Percentiles rank a stretch among this genome's conserved stretches.
Evolutionary conservation across 2,113 vertebrate species (phyloP).

Genomic region (Centropristis striata): DNA sequence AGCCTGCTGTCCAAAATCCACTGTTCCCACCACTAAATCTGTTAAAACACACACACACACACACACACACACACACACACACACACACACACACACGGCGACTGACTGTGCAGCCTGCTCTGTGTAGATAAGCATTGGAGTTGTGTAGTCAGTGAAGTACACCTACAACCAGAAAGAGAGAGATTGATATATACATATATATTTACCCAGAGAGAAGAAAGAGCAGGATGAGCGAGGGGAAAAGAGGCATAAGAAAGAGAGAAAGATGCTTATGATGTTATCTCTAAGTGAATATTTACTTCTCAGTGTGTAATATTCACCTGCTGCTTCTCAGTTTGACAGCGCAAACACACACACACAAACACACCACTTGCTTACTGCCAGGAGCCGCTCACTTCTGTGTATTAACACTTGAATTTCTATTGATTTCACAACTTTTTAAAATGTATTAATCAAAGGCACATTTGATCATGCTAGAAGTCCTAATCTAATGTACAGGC

Average conservation of each 20-base stretch:
- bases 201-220: slow-evolving; percentile 62
- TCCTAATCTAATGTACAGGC: slow-evolving; percentile 47
- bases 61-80: slow-evolving; percentile 13
- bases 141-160: slow-evolving; percentile 66
- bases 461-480: slow-evolving; percentile 39
- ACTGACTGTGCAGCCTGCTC: slow-evolving; percentile 66
- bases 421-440: slow-evolving; percentile 21
- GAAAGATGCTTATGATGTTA: slow-evolving; percentile 69
- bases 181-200: slow-evolving; percentile 61
- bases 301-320: slow-evolving; percentile 64
- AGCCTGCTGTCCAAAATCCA: slow-evolving; percentile 57
- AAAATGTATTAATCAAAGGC: slow-evolving; percentile 43
- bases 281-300: slow-evolving; percentile 81
- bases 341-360: slow-evolving; percentile 20
- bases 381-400: slow-evolving; percentile 18
- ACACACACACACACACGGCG: slow-evolving; percentile 21
- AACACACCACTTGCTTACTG: slow-evolving; percentile 12
- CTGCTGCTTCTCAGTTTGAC: slow-evolving; percentile 53
- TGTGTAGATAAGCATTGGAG: slow-evolving; percentile 78
- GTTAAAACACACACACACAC: neutral
- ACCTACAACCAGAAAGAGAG: slow-evolving; percentile 65
- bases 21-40: slow-evolving; percentile 41
- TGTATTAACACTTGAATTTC: slow-evolving; percentile 32
- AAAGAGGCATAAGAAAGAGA: slow-evolving; percentile 42
- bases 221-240: slow-evolving; percentile 21